Conservation (phyloP, 2,888 invertebrate genomes). For the Thecocarcelia acutangulata region DNA sequence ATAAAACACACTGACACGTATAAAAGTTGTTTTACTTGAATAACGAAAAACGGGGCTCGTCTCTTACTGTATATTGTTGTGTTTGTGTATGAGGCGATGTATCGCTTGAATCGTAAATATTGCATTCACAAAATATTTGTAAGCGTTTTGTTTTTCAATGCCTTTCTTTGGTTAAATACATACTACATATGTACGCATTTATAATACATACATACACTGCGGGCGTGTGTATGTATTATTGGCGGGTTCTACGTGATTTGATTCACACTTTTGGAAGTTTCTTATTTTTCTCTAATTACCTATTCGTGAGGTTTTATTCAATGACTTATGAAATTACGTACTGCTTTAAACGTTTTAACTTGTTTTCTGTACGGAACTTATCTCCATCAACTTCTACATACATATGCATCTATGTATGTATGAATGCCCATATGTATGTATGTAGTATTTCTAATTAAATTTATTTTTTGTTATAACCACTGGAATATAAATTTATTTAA, state of each 20-base stretch:
- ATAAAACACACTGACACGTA: slow-evolving; percentile 43
- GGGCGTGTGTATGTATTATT: no score
- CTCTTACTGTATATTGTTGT: slow-evolving; percentile 23
- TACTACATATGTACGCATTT: no score
- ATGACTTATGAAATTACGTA: neutral
- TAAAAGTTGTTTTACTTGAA: slow-evolving; percentile 27
- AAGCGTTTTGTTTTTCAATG: slow-evolving; percentile 2
- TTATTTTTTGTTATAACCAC: no score
- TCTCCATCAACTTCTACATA: no score
- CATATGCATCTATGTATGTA: no score
- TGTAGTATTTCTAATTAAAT: no score
- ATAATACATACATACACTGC: no score
- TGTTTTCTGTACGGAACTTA: no score
- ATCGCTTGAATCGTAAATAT: slow-evolving; percentile 35
- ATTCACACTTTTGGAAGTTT: slow-evolving; percentile 45
- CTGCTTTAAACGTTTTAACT: no score
- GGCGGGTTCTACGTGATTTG: slow-evolving; percentile 54
- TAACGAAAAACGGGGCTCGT: slow-evolving; percentile 66
- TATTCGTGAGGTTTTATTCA: neutral
- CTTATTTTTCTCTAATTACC: neutral
- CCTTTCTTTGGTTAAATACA: neutral
- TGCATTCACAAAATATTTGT: slow-evolving; percentile 54
- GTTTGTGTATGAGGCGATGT: slow-evolving; percentile 9
- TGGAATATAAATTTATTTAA: no score
- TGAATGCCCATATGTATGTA: no score